Base-by-base conservation (phyloP, 2,113 vertebrate species). In the Apteryx mantelli region DNA sequence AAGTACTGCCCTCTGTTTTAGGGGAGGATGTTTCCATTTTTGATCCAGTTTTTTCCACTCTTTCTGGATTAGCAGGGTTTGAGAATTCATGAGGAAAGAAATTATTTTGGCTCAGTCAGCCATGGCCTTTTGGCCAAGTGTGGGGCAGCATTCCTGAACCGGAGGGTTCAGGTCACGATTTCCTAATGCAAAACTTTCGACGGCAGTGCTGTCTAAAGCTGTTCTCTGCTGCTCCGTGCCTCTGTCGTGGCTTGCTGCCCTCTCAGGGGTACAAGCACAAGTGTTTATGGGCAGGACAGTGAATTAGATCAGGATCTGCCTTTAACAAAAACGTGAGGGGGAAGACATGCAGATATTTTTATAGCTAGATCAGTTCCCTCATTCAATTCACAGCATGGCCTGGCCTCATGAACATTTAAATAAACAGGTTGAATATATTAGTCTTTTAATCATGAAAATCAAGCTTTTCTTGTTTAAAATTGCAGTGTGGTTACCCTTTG, bases 81-180 rank as follows among this genome's bases (percentile, higher is more conserved):
- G 82, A 66, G 89, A 90, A 42, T 81, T 88, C 20, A 28, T 6
- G 42, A 76, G 86, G 82, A 34, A 66, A 89, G 40, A 84, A 66
- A 77, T 78, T 83, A 14, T 40, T 82, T 91, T 68, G 83, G 71
- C 80, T 93, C 3, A 1, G 68, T 71, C 76, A 89, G 65, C 5
- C 7, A 53, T 86, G 50, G 50, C 53, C 74, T 78, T 75, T 78
- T 66, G 86, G 79, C 91, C 10, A 11, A 70, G 70, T 15, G 63
- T 93, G 89, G 93, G 85, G 58, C 91, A 82, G 93, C 60, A 52
- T 81, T 96, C 82, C 86, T 88, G 48, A 53, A 4, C 61, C 8
- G 61, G 52, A 86, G 86, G 73, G 60, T 63, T 92, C 80, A 64
- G 90, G 82, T 86, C 76, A 7, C 56, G 87, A 58, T 65, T 88